Base-by-base conservation (phyloP, 2,113 vertebrate species). In the Geococcyx californianus region DNA sequence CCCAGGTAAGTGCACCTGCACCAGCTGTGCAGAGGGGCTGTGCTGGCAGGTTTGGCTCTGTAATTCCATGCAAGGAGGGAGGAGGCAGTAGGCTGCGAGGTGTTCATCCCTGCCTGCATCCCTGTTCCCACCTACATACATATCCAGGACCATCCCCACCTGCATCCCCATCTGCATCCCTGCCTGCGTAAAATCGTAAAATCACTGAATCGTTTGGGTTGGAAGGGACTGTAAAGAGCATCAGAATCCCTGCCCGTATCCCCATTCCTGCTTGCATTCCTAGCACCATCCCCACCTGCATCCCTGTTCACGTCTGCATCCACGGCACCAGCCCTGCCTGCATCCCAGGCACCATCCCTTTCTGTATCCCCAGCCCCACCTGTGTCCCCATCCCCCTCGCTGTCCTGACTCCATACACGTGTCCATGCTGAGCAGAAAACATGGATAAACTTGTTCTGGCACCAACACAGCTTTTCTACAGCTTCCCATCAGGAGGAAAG, bases 371-470 rank as follows among this genome's bases (percentile, higher is more conserved):
- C 23, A 6, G 25, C 28, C 21, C n/a, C 33, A 11, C 38, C 25
- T 79, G 21, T 21, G 23, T 49, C 47, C 21, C 47, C 1, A 2
- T 45, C 26, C 24, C 44, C 24, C 13, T 29, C 2, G 0, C 62
- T n/a, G 13, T 19, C 52, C 87, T 16, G 34, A 9, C 66, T 25
- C 78, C 8, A 0, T 1, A 25, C 5, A 3, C 75, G 9, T 23
- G 11, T 52, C 77, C 73, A 67, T 8, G 4, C 77, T 3, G 4
- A 51, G 33, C 24, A 31, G n/a, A 44, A 90, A 69, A 52, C 94
- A 90, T 0, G 24, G 60, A 77, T 15, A 26, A 19, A 1, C 13
- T 73, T 28, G 4, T 79, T 17, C 88, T 96, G 89, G 81, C 91
- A 72, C 36, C 0, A 1, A 29, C 80, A 19, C 0, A 1, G 54